Evolutionary conservation across 2,888 invertebrate genomes (phyloP).

Genomic region (Sarcophaga variegata): DNA sequence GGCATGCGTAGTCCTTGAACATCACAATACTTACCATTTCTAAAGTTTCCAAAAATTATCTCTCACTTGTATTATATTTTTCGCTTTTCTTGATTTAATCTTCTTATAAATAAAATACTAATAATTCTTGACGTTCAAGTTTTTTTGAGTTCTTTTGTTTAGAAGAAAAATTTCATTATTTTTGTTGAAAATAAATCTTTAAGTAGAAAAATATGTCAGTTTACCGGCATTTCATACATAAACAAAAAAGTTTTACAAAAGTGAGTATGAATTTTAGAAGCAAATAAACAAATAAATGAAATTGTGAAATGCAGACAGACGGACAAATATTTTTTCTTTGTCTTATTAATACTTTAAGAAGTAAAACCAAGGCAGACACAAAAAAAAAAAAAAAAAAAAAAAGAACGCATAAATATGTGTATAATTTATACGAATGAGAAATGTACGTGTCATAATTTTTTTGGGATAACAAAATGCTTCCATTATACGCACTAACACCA

Average conservation of each 20-base stretch:
- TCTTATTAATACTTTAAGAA: no score
- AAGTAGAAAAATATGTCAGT: conserved; percentile 31
- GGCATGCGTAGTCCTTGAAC: background rate
- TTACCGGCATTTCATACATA: conserved; percentile 1
- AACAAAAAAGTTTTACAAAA: no score
- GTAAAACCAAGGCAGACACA: no score
- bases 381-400: background rate
- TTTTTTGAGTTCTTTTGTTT: background rate
- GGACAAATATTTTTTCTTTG: background rate
- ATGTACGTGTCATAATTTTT: conserved; percentile 21
- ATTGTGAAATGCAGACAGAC: background rate
- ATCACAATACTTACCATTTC: background rate
- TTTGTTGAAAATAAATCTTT: background rate
- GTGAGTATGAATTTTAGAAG: background rate
- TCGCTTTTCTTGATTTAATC: conserved; percentile 4
- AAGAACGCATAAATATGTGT: background rate
- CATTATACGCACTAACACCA: background rate
- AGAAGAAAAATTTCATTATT: background rate
- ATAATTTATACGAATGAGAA: background rate
- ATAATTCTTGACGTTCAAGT: background rate
- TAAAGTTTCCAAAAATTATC: background rate
- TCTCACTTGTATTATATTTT: background rate
- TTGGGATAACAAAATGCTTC: conserved; percentile 19
- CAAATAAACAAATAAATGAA: background rate
- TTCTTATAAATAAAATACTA: background rate